A percentile compares a stretch with the other conserved stretches of the same genome.
phyloP scores from a whole-genome alignment of 2,888 invertebrate species.

The Chrysotoxum bicinctum region DNA sequence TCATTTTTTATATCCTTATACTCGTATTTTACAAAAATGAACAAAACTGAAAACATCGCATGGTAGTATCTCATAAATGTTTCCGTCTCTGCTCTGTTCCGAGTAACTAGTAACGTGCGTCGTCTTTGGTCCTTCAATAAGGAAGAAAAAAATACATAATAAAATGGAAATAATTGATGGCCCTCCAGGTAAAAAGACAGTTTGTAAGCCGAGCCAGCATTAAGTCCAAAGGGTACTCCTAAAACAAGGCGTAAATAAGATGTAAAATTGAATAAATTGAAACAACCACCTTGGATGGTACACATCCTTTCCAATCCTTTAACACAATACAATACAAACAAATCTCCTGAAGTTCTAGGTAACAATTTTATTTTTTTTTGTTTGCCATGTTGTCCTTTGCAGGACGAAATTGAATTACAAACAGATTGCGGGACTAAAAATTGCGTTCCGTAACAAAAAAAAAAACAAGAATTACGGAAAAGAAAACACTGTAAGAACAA shows the following conservation, averaged over 20 bases:
- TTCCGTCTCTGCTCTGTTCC: slow-evolving; percentile 3
- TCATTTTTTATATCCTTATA: slow-evolving; percentile 76
- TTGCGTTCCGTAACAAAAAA: slow-evolving; percentile 37
- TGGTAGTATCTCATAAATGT: slow-evolving; percentile 75
- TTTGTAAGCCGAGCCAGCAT: slow-evolving; percentile 2
- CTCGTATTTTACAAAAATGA: neutral
- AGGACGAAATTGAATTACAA: slow-evolving; percentile 60
- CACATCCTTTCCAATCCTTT: slow-evolving; percentile 43
- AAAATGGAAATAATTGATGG: slow-evolving; percentile 56
- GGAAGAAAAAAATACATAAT: neutral
- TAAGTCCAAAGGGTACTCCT: slow-evolving; percentile 13
- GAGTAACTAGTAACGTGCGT: slow-evolving; percentile 2
- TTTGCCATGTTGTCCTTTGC: slow-evolving; percentile 12
- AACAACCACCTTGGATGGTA: slow-evolving; percentile 18
- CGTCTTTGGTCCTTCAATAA: neutral
- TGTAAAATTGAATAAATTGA: slow-evolving; percentile 66
- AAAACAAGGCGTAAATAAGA: slow-evolving; percentile 57
- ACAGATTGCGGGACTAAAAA: slow-evolving; percentile 62
- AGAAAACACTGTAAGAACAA: slow-evolving; percentile 29
- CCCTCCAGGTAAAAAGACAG: slow-evolving; percentile 49
- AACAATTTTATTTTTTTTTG: slow-evolving; percentile 1
- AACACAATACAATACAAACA: slow-evolving; percentile 32
- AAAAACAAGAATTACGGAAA: neutral
- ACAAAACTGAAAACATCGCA: slow-evolving; percentile 72
- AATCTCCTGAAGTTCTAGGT: slow-evolving; percentile 3